Evolutionary conservation across 2,888 invertebrate genomes (phyloP), one percentile per base, ranked within the genome.

Genomic region (Nemurella pictetii): DNA sequence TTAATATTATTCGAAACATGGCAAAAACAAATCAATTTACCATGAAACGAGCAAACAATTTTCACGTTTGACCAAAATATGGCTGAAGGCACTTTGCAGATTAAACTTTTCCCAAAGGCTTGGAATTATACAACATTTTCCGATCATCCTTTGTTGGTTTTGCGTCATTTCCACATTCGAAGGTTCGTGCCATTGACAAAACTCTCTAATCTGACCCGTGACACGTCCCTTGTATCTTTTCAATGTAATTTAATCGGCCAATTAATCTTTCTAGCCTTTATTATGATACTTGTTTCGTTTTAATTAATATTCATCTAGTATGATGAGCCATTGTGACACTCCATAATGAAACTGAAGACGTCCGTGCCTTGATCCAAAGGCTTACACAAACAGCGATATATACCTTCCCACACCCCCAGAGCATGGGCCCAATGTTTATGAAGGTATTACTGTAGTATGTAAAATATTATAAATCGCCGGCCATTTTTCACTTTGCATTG

Each of bases 401-500:
- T 55, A 20, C n/a, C n/a, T n/a, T n/a, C 55, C 55, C 55, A 3
- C 55, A 55, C 55, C 3, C 55, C 55, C 78, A 29, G 27, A 29
- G 12, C 78, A 27, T 7, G 78, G 78, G 26, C n/a, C 12, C 78
- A 72, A 55, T 72, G 72, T 82, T 82, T 55, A 82, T 72, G 27
- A 82, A 55, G 28, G 55, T 7, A 72, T 81, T 82, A 72, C 82
- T 82, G 28, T n/a, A n/a, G n/a, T 28, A 72, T 82, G 82, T 82
- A 82, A 82, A 82, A 82, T 82, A 82, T 82, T 82, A 82, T 82
- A 82, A 82, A 82, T 82, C 82, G 82, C 82, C n/a, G 29, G 82
- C 82, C 82, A 82, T 82, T 82, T 82, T 82, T 82, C 82, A 72
- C n/a, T 26, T 55, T 55, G 72, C 82, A 82, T 28, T 82, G 72